Conservation (phyloP, 2,113 vertebrate species). For the Tringa solitaria region DNA sequence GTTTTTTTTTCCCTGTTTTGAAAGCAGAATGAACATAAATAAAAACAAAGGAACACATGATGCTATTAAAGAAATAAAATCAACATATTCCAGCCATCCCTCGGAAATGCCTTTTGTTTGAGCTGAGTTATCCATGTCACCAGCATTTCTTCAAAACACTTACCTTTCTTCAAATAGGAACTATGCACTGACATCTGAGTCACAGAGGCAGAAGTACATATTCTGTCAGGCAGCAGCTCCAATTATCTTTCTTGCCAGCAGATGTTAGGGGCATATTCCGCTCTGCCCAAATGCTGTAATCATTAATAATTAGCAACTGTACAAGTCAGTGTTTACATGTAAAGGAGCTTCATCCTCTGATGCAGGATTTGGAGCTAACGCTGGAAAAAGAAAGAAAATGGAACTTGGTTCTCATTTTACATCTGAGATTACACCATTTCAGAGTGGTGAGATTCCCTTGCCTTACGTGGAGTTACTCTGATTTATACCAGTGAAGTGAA, state of each 20-base stretch:
- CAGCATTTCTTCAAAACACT: background rate
- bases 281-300: background rate
- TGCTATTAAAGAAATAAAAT: background rate
- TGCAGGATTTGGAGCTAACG: background rate
- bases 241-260: background rate
- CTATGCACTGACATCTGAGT: background rate
- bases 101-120: background rate
- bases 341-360: background rate
- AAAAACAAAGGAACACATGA: background rate
- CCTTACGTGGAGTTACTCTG: background rate
- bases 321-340: background rate
- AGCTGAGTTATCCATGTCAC: background rate
- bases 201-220: background rate
- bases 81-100: background rate
- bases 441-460: background rate
- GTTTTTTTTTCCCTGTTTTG: background rate
- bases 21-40: background rate
- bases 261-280: background rate
- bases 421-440: background rate
- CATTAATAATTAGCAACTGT: background rate
- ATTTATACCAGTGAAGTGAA: conserved; percentile 30
- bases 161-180: background rate
- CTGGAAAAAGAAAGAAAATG: background rate
- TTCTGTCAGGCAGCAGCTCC: background rate
- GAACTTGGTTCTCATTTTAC: background rate